Base-by-base conservation (phyloP, 1,140 invertebrate genomes). In the Micrasema longulum region DNA sequence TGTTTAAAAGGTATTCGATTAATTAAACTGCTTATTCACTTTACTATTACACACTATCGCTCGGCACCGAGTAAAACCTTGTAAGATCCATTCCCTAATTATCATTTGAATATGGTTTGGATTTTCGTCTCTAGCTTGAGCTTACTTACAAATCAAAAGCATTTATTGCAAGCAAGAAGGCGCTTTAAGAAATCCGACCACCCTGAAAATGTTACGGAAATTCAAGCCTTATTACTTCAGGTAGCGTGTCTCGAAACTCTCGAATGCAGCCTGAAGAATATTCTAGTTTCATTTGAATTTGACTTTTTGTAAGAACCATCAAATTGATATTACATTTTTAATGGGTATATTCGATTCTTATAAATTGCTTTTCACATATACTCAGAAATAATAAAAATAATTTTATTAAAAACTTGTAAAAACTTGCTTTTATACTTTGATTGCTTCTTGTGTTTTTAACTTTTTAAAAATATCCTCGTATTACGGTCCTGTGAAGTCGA, bases 101-200 rank as follows among this genome's bases (percentile, higher is more conserved):
- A 75, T 75, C 66, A 66, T 75, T 35, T 50, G 70, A 75, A 75
- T 72, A 75, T 72, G 67, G 65, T 45, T 52, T 18, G 35, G 65
- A 62, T 73, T 72, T 48, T 31, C 31, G 35, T 57, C 64, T 52
- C 41, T 12, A 55, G 22, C 20, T 63, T n/a, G 35, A 53, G 22
- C 62, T 60, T 74, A 66, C 50, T 60, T 70, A 57, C 72, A 70
- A 74, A 66, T 75, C 69, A 71, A 74, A 71, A 67, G 73, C 64
- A 68, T 71, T 71, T 71, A 74, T 74, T 74, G 73, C 64, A 62
- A n/a, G n/a, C n/a, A n/a, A n/a, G n/a, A 47, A 67, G 69, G 55
- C 18, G 68, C 45, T 69, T 68, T 52, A 62, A 52, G 48, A 53
- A 53, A 52, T 36, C 35, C 16, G 52, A 26, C 43, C 43, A 18